phyloP scores from a whole-genome alignment of 1,140 invertebrate species.

The Dendrolimus punctatus region DNA sequence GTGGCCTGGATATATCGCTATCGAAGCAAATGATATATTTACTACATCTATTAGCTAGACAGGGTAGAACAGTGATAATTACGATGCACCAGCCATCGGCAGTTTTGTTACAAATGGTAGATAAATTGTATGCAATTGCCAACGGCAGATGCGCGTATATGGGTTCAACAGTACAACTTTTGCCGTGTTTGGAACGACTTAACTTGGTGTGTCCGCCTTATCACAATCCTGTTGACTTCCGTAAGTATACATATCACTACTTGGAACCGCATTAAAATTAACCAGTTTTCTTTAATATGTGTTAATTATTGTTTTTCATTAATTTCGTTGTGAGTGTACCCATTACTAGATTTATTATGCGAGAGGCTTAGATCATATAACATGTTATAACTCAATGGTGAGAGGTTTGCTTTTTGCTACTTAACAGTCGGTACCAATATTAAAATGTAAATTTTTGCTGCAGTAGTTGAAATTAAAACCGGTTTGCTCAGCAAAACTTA shows the following conservation, averaged over 20 bases:
- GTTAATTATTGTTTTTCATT: no score
- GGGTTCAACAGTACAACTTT: constrained; percentile 79
- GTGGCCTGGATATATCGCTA: constrained; percentile 92
- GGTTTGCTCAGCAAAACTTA: no score
- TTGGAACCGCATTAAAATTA: no score
- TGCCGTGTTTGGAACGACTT: constrained; percentile 83
- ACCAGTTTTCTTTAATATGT: no score
- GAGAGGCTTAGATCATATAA: no score
- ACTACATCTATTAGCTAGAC: constrained; percentile 85
- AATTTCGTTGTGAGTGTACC: no score
- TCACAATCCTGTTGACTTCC: constrained; percentile 93
- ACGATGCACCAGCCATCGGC: constrained; percentile 95
- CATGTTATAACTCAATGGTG: no score
- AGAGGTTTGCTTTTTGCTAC: no score
- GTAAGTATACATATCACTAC: constrained; percentile 72
- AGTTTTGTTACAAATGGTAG: constrained; percentile 90
- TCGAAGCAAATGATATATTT: constrained; percentile 90
- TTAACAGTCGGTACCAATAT: no score
- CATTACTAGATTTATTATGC: no score
- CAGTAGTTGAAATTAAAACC: no score
- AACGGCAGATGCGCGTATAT: constrained; percentile 89
- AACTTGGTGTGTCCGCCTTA: constrained; percentile 86
- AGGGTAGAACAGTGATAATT: constrained; percentile 93
- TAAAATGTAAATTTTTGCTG: no score
- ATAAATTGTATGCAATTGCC: constrained; percentile 88